Evolutionary conservation across 2,113 vertebrate genomes (phyloP).

Genomic region (Felis chaus): DNA sequence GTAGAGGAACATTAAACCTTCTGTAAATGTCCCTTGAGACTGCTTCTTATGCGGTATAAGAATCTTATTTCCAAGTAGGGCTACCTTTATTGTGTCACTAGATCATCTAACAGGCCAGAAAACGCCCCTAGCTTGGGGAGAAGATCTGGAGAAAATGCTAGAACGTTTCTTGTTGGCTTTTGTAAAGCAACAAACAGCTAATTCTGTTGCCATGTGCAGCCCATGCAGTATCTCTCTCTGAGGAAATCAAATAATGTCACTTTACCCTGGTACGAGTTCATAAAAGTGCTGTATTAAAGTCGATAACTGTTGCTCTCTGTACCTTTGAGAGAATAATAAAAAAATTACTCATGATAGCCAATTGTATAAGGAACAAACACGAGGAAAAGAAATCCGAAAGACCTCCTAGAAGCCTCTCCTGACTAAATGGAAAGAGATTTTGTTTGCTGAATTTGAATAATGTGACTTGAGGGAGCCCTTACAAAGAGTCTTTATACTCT

Average conservation of each 20-base stretch:
- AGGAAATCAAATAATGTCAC: not conserved
- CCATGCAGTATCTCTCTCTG: not conserved
- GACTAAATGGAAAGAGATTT: not conserved
- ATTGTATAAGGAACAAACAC: not conserved
- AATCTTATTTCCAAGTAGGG: not conserved
- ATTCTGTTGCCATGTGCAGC: not conserved
- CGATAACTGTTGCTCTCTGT: not conserved
- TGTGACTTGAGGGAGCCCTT: not conserved
- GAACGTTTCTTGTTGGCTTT: not conserved
- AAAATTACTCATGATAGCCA: not conserved
- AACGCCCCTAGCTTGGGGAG: not conserved
- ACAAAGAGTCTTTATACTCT: slow-evolving; percentile 57
- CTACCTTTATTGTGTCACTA: not conserved
- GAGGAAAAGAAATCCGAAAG: not conserved
- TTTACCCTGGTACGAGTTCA: not conserved
- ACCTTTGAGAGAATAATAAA: not conserved
- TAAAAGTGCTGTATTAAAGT: not conserved
- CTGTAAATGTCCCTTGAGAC: not conserved
- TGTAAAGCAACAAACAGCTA: not conserved
- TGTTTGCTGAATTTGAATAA: slow-evolving; percentile 34
- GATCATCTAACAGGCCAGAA: not conserved
- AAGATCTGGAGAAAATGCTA: not conserved
- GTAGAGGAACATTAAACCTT: not conserved
- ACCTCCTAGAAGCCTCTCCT: not conserved
- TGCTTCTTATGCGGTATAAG: not conserved